A percentile compares a stretch with the other conserved stretches of the same genome.
Evolutionary conservation across 2,113 vertebrate genomes (phyloP).

Genomic region (Cyprinodon brontotheroides): DNA sequence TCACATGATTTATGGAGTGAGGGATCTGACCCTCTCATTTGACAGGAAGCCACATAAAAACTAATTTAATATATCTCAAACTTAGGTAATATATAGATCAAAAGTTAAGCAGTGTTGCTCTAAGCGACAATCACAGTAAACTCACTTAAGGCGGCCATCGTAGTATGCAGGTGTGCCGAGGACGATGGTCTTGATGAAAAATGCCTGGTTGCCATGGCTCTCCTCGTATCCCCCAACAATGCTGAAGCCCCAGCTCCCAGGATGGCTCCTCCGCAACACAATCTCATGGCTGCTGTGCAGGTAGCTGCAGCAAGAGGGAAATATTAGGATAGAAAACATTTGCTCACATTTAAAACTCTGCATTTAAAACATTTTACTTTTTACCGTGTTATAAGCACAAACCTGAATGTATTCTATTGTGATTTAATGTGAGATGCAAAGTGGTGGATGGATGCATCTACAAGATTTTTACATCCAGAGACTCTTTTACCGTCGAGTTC

Average conservation of each 20-base stretch:
- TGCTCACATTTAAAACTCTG: neutral
- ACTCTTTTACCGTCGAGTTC: too few species aligned
- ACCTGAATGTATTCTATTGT: neutral
- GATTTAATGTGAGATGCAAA: neutral
- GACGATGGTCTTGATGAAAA: conserved; percentile 99
- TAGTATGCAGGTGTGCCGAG: conserved; percentile 97
- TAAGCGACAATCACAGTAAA: conserved; percentile 8
- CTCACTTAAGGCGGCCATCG: conserved; percentile 97
- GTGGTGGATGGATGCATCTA: neutral
- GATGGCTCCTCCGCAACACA: conserved; percentile 89
- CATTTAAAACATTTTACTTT: neutral
- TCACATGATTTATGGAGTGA: too few species aligned
- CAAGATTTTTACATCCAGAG: too few species aligned
- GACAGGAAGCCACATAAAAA: too few species aligned
- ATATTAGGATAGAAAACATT: neutral
- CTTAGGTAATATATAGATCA: too few species aligned
- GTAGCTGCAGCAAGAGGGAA: conserved; percentile 77
- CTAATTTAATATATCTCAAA: too few species aligned
- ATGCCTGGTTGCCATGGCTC: conserved; percentile 95
- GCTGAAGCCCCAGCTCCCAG: conserved; percentile 98
- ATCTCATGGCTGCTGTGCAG: conserved; percentile 96
- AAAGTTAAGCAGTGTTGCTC: too few species aligned
- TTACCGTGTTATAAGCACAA: neutral
- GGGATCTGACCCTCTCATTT: too few species aligned
- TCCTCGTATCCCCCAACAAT: conserved; percentile 98